A percentile compares a stretch with the other conserved stretches of the same genome.
These are phyloP conservation scores for Onychomys arenicola DNA, from an alignment of 2,797 vertebrate genomes.

Conservation along the genomic window DNA sequence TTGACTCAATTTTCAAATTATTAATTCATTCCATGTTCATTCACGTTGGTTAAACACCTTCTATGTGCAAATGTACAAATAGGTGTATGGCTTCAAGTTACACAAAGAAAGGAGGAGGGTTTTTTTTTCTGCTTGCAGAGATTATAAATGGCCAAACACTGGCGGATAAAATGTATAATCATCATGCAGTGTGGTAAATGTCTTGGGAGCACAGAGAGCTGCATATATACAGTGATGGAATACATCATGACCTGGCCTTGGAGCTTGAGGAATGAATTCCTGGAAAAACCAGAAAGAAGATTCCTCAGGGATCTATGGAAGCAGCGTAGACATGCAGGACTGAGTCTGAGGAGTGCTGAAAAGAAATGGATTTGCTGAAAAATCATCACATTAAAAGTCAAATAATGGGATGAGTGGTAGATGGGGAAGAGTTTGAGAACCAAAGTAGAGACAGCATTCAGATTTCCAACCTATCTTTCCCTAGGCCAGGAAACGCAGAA, in stretches of 20 bases:
- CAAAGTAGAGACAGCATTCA: neutral
- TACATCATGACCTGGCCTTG: neutral
- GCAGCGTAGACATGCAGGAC: neutral
- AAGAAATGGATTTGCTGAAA: neutral
- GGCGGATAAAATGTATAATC: neutral
- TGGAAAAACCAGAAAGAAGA: neutral
- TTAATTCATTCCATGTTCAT: conserved; percentile 22
- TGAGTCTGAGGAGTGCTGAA: neutral
- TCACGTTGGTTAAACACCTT: neutral
- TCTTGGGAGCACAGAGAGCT: neutral
- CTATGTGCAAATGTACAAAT: neutral
- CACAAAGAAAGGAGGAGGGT: neutral
- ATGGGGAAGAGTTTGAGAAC: neutral
- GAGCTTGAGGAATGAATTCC: neutral
- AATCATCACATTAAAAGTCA: neutral
- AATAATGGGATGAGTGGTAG: neutral
- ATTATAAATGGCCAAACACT: neutral
- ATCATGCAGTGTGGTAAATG: neutral
- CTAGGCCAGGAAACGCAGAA: neutral
- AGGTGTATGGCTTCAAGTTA: neutral
- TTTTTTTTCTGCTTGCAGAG: neutral
- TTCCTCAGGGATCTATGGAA: neutral
- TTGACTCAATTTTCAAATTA: conserved; percentile 20
- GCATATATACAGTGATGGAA: neutral
- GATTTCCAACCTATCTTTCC: conserved; percentile 22